Evolutionary conservation across 2,888 invertebrate genomes (phyloP).

Genomic region (Balanococcus diminutus): DNA sequence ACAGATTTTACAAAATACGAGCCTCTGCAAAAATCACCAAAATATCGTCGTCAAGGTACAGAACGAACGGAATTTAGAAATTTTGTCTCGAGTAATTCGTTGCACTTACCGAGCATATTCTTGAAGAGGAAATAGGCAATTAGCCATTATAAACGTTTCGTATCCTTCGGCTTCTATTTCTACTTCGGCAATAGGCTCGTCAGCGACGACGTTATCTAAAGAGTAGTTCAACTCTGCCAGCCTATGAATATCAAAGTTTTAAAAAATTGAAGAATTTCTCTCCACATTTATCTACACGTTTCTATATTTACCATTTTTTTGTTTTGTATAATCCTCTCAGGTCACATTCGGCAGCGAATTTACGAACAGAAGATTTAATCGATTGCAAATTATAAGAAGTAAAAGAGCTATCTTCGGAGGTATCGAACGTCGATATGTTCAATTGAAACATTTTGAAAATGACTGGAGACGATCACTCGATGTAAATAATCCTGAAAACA

Average conservation of each 20-base stretch:
- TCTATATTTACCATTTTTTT: conserved; percentile 32
- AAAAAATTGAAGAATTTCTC: background rate
- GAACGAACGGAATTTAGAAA: background rate
- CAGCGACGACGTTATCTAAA: background rate
- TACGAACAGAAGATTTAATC: conserved; percentile 19
- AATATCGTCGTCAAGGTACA: background rate
- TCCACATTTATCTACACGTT: background rate
- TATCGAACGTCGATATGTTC: background rate
- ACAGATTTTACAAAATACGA: conserved; percentile 36
- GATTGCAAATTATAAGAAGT: conserved; percentile 24
- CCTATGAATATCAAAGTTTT: too few relatives aligned
- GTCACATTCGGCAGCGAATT: conserved; percentile 42
- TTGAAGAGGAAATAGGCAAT: conserved; percentile 39
- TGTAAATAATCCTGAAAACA: background rate
- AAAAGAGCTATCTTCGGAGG: conserved; percentile 29
- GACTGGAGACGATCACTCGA: background rate
- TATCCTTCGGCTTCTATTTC: conserved; percentile 45
- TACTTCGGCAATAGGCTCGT: conserved; percentile 31
- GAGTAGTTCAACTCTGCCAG: conserved; percentile 43
- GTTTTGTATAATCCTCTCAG: conserved; percentile 34
- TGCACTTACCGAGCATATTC: conserved; percentile 44
- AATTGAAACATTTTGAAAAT: background rate
- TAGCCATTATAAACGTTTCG: conserved; percentile 47
- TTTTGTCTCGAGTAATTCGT: background rate
- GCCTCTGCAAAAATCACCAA: conserved; percentile 1